Conservation (phyloP, 1,140 invertebrate species). For the Anoplophora glabripennis region DNA sequence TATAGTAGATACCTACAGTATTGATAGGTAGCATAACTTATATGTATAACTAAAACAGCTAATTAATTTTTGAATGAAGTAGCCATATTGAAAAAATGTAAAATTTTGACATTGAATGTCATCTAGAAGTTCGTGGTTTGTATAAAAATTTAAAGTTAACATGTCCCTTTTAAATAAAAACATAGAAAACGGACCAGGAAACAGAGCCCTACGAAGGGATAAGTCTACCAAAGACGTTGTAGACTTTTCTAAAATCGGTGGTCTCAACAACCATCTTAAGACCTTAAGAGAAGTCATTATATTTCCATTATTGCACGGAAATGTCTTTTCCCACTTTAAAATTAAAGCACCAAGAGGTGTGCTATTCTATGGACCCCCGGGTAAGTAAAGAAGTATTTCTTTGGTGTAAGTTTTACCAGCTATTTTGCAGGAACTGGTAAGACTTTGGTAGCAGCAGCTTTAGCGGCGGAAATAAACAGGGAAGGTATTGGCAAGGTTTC, state of each 20-base stretch:
- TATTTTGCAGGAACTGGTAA: constrained; percentile 54
- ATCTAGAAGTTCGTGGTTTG: no score
- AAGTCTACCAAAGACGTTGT: constrained; percentile 30
- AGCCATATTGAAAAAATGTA: no score
- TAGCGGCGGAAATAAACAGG: constrained; percentile 54
- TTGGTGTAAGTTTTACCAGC: background rate
- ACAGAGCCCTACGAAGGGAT: constrained; percentile 5
- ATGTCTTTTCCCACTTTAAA: constrained; percentile 66
- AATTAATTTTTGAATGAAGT: no score
- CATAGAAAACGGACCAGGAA: constrained; percentile 11
- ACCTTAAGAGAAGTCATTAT: constrained; percentile 72
- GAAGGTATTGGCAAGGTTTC: constrained; percentile 51
- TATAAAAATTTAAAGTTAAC: background rate
- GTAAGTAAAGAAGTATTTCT: constrained; percentile 47
- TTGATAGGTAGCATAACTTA: no score
- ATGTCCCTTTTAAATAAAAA: constrained; percentile 18
- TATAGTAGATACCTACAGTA: no score
- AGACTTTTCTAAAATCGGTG: constrained; percentile 62
- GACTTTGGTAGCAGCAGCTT: constrained; percentile 53
- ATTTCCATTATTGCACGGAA: constrained; percentile 68
- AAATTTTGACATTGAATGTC: no score
- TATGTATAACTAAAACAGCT: no score
- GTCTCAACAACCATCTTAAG: constrained; percentile 64
- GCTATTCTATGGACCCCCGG: constrained; percentile 75
- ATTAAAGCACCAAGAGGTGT: constrained; percentile 69